Evolutionary conservation across 2,113 vertebrate species (phyloP).

Genomic region (Petaurus breviceps): DNA sequence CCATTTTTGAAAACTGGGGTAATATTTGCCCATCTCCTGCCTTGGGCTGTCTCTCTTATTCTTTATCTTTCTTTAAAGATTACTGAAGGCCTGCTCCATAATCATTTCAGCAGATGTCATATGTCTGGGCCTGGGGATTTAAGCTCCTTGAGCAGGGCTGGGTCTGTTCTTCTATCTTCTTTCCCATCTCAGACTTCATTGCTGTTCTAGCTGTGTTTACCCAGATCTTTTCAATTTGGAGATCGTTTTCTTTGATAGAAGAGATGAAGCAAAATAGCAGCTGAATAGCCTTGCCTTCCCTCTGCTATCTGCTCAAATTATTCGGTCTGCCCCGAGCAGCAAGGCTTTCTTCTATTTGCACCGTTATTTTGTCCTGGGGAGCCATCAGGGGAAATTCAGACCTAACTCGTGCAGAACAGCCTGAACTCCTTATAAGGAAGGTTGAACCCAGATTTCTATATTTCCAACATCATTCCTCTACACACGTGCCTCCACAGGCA

Average conservation of each 20-base stretch:
- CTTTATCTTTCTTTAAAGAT: not conserved
- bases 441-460: not conserved
- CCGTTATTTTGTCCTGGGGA: not conserved
- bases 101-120: not conserved
- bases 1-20: not conserved
- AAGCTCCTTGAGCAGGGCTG: not conserved
- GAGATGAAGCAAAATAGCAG: not conserved
- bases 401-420: not conserved
- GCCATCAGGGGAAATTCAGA: not conserved
- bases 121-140: not conserved
- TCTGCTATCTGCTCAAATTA: not conserved
- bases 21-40: not conserved
- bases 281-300: not conserved
- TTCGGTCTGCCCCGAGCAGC: not conserved
- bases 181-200: not conserved
- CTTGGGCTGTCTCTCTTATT: not conserved
- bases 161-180: not conserved
- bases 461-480: not conserved
- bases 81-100: not conserved
- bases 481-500: too few relatives aligned
- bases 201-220: not conserved
- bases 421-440: not conserved
- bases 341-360: not conserved
- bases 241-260: not conserved
- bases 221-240: not conserved